Conservation (phyloP, 2,888 invertebrate species). For the Hydroisotoma schaefferi region DNA sequence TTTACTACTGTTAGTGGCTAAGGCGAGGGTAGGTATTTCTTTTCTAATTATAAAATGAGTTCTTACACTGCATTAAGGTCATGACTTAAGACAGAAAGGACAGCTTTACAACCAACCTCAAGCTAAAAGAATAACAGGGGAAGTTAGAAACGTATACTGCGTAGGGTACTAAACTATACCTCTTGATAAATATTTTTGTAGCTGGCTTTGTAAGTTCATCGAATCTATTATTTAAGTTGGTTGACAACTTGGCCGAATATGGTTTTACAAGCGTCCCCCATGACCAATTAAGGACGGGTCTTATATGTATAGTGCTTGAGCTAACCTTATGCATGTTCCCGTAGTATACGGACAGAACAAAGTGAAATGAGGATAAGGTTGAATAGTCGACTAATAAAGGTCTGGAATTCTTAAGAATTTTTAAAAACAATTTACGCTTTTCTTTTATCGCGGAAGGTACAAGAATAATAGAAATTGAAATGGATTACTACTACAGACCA, state of each 20-base stretch:
- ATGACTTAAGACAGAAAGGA: conserved; percentile 46
- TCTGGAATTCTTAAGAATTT: conserved; percentile 14
- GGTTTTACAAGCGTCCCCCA: conserved; percentile 39
- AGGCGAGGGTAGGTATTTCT: conserved; percentile 45
- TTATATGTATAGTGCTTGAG: neutral
- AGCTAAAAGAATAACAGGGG: conserved; percentile 4
- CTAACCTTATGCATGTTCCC: neutral
- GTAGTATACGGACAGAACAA: neutral
- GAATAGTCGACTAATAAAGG: conserved; percentile 8
- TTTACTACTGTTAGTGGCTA: conserved; percentile 41
- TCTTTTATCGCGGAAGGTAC: neutral
- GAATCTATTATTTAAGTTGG: conserved; percentile 43
- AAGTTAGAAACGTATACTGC: no score
- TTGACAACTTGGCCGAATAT: conserved; percentile 44
- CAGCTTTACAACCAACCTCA: conserved; percentile 43
- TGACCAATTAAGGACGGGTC: conserved; percentile 47
- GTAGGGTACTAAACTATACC: no score
- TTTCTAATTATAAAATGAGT: conserved; percentile 48
- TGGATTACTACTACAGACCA: no score
- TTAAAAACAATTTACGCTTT: conserved; percentile 32
- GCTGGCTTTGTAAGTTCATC: no score
- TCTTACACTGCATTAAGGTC: conserved; percentile 38
- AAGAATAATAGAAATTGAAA: neutral
- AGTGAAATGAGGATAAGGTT: neutral
- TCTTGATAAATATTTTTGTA: no score